phyloP scores from a whole-genome alignment of 2,888 invertebrate genomes.

The Laothoe populi region DNA sequence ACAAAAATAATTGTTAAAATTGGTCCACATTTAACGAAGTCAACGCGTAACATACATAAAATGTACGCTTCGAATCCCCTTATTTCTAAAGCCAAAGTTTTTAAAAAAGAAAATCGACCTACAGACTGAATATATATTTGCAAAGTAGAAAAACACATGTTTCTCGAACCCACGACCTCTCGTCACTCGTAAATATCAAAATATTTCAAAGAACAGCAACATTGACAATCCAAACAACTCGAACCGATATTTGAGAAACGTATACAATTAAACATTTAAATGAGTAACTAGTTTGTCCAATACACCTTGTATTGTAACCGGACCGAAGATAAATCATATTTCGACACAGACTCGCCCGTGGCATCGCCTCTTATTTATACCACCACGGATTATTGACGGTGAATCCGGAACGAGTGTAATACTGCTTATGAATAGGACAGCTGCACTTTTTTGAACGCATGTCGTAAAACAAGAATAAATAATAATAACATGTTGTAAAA shows the following conservation, averaged over 20 bases:
- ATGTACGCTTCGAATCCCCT: too few relatives aligned
- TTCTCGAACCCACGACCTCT: neutral
- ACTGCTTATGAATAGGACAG: neutral
- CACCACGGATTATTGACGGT: constrained; percentile 5
- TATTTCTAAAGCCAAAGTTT: too few relatives aligned
- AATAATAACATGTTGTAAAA: too few relatives aligned
- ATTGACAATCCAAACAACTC: neutral
- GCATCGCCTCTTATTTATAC: constrained; percentile 24
- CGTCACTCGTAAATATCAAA: neutral
- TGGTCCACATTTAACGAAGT: too few relatives aligned
- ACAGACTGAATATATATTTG: neutral
- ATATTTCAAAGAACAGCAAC: neutral
- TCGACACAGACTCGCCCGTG: constrained; percentile 25
- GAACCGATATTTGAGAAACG: constrained; percentile 7
- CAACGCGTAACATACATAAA: too few relatives aligned
- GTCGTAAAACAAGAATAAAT: too few relatives aligned
- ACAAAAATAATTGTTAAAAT: too few relatives aligned
- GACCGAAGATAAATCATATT: constrained; percentile 24
- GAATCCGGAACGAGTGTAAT: neutral
- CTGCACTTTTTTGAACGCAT: too few relatives aligned
- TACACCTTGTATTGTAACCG: constrained; percentile 25
- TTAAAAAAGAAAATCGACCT: too few relatives aligned
- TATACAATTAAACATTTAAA: constrained; percentile 21
- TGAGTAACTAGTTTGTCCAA: constrained; percentile 24
- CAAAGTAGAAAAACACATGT: neutral